Evolutionary conservation across 2,113 vertebrate genomes (phyloP).

Genomic region (Serinus canaria): DNA sequence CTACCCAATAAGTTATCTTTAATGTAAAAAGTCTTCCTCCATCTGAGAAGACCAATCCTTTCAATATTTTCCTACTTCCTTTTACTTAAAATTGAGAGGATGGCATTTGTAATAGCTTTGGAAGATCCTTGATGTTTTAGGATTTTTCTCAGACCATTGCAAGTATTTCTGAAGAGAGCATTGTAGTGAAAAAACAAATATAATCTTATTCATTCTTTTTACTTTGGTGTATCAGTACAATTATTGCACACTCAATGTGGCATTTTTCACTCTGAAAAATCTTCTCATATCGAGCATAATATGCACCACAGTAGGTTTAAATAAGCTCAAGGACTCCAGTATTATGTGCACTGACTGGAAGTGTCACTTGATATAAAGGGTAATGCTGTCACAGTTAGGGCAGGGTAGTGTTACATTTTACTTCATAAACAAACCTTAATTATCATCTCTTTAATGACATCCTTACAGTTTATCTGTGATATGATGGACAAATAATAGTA

Average conservation of each 20-base stretch:
- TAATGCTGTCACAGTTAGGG: background rate
- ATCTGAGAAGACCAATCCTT: background rate
- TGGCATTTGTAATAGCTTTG: background rate
- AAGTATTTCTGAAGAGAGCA: background rate
- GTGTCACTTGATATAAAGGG: background rate
- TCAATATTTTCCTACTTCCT: background rate
- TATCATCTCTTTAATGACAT: background rate
- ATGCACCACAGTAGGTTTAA: background rate
- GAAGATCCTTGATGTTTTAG: background rate
- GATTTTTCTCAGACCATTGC: background rate
- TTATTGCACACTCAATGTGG: background rate
- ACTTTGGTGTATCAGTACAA: background rate
- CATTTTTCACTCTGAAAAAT: background rate
- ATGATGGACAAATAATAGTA: background rate
- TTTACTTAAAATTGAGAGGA: background rate
- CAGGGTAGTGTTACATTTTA: background rate
- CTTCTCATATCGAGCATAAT: background rate
- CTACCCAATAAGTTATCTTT: background rate
- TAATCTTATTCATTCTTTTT: background rate
- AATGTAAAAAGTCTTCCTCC: background rate
- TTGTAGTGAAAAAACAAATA: background rate
- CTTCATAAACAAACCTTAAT: background rate
- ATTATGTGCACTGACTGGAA: background rate
- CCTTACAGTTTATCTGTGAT: background rate
- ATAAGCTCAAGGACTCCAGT: background rate